A percentile compares a stretch with the other conserved stretches of the same genome.
Evolutionary conservation across 1,140 invertebrate species (phyloP).

Genomic region (Drosophila bifasciata): DNA sequence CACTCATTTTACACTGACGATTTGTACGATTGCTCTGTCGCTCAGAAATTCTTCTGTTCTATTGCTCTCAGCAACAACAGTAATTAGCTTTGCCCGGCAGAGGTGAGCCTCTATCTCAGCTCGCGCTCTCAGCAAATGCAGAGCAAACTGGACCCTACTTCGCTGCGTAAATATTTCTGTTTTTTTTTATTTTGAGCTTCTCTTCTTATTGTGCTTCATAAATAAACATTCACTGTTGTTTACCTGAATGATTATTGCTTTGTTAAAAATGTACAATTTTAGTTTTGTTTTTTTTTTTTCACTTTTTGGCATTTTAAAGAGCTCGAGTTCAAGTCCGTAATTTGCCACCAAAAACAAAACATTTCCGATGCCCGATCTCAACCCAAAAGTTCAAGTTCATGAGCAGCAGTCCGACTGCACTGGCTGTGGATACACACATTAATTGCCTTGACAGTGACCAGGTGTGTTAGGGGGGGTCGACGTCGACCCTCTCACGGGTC

Average conservation of each 20-base stretch:
- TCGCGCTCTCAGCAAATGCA: too few species aligned
- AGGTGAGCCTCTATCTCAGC: too few species aligned
- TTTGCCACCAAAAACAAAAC: conserved; percentile 30
- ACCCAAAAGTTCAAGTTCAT: conserved; percentile 56
- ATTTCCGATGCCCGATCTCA: conserved; percentile 32
- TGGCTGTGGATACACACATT: conserved; percentile 10
- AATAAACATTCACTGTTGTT: conserved; percentile 26
- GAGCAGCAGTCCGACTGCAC: conserved; percentile 25
- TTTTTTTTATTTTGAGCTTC: too few species aligned
- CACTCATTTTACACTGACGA: too few species aligned
- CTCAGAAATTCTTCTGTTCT: too few species aligned
- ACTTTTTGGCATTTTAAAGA: conserved; percentile 30
- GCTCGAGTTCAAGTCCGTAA: conserved; percentile 33
- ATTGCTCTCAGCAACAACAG: too few species aligned
- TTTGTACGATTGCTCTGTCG: too few species aligned
- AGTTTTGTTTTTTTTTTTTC: conserved; percentile 26
- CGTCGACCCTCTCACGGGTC: conserved; percentile 46
- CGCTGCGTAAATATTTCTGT: too few species aligned
- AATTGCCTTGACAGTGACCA: conserved; percentile 58
- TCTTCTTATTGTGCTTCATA: too few species aligned
- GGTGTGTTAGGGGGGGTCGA: conserved; percentile 12
- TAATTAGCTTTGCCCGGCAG: too few species aligned
- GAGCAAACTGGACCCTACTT: too few species aligned
- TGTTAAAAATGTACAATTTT: conserved; percentile 9
- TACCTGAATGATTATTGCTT: conserved; percentile 19